These are phyloP conservation scores for Pyxicephalus adspersus DNA, from an alignment of 2,113 vertebrate species.

Conservation along the genomic window DNA sequence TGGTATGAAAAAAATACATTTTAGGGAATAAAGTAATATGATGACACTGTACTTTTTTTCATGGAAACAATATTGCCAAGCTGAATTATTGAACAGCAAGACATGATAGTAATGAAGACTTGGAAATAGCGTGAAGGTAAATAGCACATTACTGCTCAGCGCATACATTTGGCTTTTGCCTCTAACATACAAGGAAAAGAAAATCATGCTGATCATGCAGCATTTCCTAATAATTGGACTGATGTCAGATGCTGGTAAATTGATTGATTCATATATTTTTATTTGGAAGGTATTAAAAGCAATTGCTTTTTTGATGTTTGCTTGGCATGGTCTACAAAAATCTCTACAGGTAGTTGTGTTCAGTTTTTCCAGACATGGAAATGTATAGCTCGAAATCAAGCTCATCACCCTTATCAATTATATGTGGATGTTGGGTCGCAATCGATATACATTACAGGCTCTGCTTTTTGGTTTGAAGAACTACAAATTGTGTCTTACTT, in stretches of 20 bases:
- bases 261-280: constrained; percentile 30
- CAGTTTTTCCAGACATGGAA: background rate
- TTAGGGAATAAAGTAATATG: constrained; percentile 47
- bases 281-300: constrained; percentile 30
- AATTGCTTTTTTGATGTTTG: constrained; percentile 19
- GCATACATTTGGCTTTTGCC: constrained; percentile 13
- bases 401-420: too few species aligned
- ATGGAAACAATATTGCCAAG: constrained; percentile 58
- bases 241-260: background rate
- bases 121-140: constrained; percentile 51
- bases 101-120: constrained; percentile 48
- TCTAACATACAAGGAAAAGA: constrained; percentile 8
- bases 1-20: constrained; percentile 53
- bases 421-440: too few species aligned
- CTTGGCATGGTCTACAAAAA: background rate
- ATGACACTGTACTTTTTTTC: constrained; percentile 58
- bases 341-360: constrained; percentile 3
- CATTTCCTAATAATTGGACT: constrained; percentile 32
- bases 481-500: too few species aligned
- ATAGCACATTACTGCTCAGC: constrained; percentile 27
- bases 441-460: too few species aligned
- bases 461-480: too few species aligned
- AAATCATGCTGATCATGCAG: constrained; percentile 24
- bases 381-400: too few species aligned
- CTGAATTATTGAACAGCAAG: constrained; percentile 57